These are phyloP conservation scores for Ophion costatus DNA, from an alignment of 2,888 invertebrate genomes.

Conservation along the genomic window DNA sequence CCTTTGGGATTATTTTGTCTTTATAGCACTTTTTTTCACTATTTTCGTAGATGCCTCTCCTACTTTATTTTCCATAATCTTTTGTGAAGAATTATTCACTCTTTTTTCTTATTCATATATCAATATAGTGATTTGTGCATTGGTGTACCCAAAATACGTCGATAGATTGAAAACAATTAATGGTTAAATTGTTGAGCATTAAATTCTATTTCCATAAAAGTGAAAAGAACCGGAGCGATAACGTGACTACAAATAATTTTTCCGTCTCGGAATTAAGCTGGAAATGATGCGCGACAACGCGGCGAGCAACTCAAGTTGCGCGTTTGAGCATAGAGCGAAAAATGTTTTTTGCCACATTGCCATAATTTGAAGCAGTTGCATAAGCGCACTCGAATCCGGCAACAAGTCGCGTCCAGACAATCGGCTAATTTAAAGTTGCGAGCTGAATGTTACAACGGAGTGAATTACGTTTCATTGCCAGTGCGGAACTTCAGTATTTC, in stretches of 20 bases:
- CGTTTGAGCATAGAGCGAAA: conserved; percentile 17
- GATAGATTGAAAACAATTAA: no score
- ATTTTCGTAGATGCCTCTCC: no score
- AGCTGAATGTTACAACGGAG: conserved; percentile 19
- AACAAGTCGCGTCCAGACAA: conserved; percentile 55
- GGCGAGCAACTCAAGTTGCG: not conserved
- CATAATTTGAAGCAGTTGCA: conserved; percentile 35
- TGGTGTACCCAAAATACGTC: no score
- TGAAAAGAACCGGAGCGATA: not conserved
- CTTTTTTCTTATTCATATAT: no score
- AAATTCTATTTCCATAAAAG: not conserved
- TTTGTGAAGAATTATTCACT: no score
- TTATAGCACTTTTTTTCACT: no score
- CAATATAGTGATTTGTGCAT: no score
- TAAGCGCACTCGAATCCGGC: conserved; percentile 23
- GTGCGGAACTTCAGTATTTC: not conserved
- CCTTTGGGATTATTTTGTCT: no score
- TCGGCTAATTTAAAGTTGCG: conserved; percentile 18
- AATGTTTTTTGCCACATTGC: conserved; percentile 21
- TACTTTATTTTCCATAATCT: no score
- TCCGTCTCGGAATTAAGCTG: not conserved
- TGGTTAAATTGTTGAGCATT: no score
- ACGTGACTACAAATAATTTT: not conserved
- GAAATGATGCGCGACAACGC: no score
- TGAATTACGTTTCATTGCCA: conserved; percentile 13